These are phyloP conservation scores for Exocentrus adspersus DNA, from an alignment of 2,888 invertebrate species.

Conservation along the genomic window DNA sequence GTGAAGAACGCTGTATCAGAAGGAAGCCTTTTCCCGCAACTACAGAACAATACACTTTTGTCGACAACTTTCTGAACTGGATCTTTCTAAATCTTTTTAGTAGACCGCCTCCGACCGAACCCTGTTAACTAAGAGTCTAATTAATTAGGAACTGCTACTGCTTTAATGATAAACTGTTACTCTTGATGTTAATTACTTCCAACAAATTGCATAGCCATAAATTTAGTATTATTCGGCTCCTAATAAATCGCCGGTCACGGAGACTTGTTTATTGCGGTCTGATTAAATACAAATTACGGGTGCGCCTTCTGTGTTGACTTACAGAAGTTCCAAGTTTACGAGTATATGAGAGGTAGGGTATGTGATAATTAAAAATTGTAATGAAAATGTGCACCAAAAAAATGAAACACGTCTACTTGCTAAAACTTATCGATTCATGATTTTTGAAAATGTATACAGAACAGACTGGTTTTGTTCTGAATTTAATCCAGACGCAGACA, in stretches of 20 bases:
- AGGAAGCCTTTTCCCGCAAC: conserved; percentile 51
- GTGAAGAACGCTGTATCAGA: conserved; percentile 58
- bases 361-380: too few species aligned
- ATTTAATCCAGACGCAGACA: too few species aligned
- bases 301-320: background rate
- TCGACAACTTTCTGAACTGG: conserved; percentile 52
- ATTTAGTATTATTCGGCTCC: conserved; percentile 40
- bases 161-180: conserved; percentile 51
- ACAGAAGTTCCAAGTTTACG: too few species aligned
- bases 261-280: conserved; percentile 26
- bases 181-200: conserved; percentile 56
- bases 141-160: conserved; percentile 51
- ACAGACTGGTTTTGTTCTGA: too few species aligned
- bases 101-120: conserved; percentile 28
- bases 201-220: conserved; percentile 57
- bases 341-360: too few species aligned
- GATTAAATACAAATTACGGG: conserved; percentile 24
- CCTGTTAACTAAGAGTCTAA: conserved; percentile 44
- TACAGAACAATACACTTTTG: conserved; percentile 63
- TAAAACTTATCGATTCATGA: too few species aligned
- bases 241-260: conserved; percentile 30
- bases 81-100: conserved; percentile 48
- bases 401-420: too few species aligned
- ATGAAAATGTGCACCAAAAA: too few species aligned
- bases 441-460: too few species aligned